Evolutionary conservation across 2,113 vertebrate genomes (phyloP).

Genomic region (Setophaga petechia): DNA sequence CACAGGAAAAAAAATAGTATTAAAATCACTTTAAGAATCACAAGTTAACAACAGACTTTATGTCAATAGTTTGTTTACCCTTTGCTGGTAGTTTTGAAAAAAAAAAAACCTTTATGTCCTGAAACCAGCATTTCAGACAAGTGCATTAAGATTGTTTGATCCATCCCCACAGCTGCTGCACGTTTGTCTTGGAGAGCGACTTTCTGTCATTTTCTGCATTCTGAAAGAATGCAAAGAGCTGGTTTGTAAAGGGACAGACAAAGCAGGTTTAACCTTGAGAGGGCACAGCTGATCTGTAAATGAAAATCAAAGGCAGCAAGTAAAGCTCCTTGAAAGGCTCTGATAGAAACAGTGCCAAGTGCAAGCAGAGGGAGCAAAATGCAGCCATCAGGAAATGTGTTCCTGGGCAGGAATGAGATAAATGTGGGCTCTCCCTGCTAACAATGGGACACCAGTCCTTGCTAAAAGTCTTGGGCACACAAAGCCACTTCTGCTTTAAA

Average conservation of each 20-base stretch:
- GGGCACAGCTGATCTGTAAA: neutral
- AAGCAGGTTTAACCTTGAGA: slow-evolving; percentile 33
- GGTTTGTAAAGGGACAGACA: neutral
- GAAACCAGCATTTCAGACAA: neutral
- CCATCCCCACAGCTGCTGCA: rapidly evolving
- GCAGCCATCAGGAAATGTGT: neutral
- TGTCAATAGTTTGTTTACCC: neutral
- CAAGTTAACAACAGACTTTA: neutral
- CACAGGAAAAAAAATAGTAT: neutral
- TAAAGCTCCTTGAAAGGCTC: neutral
- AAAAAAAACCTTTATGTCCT: neutral
- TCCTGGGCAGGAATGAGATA: neutral
- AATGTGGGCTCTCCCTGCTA: neutral
- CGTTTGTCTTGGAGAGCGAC: neutral
- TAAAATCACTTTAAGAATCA: neutral
- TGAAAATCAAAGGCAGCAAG: neutral
- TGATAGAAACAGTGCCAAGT: neutral
- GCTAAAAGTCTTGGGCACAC: neutral
- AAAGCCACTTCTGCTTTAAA: neutral
- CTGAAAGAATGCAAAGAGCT: neutral
- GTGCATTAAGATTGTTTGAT: neutral
- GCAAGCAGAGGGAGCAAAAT: neutral
- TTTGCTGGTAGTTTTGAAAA: neutral
- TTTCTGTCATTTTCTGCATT: neutral
- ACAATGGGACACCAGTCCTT: neutral